Conservation (phyloP, 2,888 invertebrate species). For the Pyralis farinalis region DNA sequence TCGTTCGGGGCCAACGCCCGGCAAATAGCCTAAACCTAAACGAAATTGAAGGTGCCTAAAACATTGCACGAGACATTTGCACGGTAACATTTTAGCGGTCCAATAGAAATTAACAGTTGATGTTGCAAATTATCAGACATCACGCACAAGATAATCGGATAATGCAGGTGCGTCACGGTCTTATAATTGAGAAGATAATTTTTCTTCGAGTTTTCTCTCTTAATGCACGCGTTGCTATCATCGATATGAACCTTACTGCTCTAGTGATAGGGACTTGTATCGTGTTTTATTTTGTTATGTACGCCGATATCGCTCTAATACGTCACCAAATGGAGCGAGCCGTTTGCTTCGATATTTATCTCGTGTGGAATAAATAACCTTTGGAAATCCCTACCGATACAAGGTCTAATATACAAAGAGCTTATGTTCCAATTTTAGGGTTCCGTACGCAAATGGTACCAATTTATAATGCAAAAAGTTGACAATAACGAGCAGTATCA, state of each 20-base stretch:
- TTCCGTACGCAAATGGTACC: too few relatives aligned
- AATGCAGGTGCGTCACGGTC: conserved; percentile 10
- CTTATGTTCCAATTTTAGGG: too few relatives aligned
- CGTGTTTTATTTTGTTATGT: not conserved
- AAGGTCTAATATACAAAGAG: too few relatives aligned
- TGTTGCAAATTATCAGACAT: conserved; percentile 25
- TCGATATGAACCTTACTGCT: not conserved
- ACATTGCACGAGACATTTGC: conserved; percentile 13
- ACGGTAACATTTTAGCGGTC: conserved; percentile 28
- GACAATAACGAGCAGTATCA: too few relatives aligned
- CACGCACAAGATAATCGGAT: conserved; percentile 34
- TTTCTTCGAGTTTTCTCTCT: conserved; percentile 16
- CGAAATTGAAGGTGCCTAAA: not conserved
- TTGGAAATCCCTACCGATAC: too few relatives aligned
- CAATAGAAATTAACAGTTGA: conserved; percentile 33
- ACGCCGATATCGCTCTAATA: conserved; percentile 30
- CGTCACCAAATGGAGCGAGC: conserved; percentile 37
- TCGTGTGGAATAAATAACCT: not conserved
- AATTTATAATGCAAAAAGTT: too few relatives aligned
- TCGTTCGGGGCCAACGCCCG: not conserved
- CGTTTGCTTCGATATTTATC: conserved; percentile 24
- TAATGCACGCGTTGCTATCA: conserved; percentile 17
- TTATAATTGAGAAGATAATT: conserved; percentile 28
- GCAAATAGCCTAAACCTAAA: not conserved
- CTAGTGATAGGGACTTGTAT: not conserved